Base-by-base conservation (phyloP, 1,140 invertebrate genomes). In the Lineus longissimus region DNA sequence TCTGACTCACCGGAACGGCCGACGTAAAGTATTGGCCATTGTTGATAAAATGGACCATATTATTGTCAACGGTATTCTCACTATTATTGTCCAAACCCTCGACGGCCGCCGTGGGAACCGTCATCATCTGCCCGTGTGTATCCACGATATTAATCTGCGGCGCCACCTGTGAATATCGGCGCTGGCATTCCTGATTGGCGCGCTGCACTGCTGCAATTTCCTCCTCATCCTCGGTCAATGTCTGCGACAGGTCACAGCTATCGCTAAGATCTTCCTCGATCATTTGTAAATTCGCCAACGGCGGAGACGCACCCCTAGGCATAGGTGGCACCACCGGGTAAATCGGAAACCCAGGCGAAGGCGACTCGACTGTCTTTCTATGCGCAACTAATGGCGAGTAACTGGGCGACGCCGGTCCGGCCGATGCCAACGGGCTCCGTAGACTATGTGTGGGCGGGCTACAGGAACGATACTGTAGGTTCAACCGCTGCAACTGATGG, bases 61-160 rank as follows among this genome's bases (percentile, higher is more conserved):
- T 27, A 27, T n/a, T 27, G 6, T 51, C 47, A 19, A 27, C n/a
- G 19, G n/a, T 27, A 4, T 4, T 51, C n/a, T 19, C 47, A n/a
- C 6, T 27, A 4, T 51, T 9, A 23, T 51, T 36, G 15, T 36
- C 33, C 6, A 36, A 7, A 7, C 4, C 4, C 33, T 15, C 15
- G 33, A 7, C 33, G 33, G 4, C 15, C 15, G 15, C 33, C 33
- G 33, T 27, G 6, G 47, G 25, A 6, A 51, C 47, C 19, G n/a
- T 6, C 6, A 51, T 51, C n/a, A 51, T n/a, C 88, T 19, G 90
- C 88, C 74, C 79, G 47, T 65, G 89, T 86, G 1, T 88, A 62
- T 95, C 93, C 0, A 93, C 95, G 2, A 95, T 86, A 69, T 91
- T 93, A 66, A 95, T 95, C 80, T 94, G 92, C 0, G 93, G 92